These are phyloP conservation scores for Cydia pomonella DNA, from an alignment of 1,140 invertebrate species.

Conservation along the genomic window DNA sequence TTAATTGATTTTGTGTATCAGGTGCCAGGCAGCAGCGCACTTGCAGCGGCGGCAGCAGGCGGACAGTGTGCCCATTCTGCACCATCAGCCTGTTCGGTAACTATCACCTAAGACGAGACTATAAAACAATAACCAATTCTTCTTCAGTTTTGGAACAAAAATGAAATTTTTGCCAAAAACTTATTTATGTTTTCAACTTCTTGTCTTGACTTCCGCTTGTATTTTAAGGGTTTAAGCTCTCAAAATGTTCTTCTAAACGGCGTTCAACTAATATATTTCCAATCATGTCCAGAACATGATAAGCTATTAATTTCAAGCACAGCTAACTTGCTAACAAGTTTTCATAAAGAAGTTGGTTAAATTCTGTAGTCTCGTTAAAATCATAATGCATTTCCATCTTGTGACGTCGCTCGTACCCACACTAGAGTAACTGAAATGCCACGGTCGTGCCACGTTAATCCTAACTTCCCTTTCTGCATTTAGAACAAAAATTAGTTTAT, in stretches of 20 bases:
- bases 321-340: too few relatives aligned
- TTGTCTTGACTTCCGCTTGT: neutral
- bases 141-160: too few relatives aligned
- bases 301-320: neutral
- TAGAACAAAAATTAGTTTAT: neutral
- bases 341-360: neutral
- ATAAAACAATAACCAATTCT: constrained; percentile 16
- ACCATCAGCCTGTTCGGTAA: constrained; percentile 83
- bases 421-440: neutral
- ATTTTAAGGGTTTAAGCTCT: too few relatives aligned
- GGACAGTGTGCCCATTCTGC: constrained; percentile 77
- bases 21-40: constrained; percentile 89
- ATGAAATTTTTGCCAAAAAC: too few relatives aligned
- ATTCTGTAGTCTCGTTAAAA: neutral
- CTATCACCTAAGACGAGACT: constrained; percentile 37
- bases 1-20: constrained; percentile 39
- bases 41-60: constrained; percentile 80
- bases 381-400: neutral
- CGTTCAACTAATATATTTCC: neutral
- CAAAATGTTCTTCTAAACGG: neutral
- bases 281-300: neutral
- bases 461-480: neutral
- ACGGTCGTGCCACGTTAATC: constrained; percentile 1
- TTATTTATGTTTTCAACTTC: neutral
- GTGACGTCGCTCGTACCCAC: neutral